phyloP scores from a whole-genome alignment of 2,113 vertebrate genomes.

The Orycteropus afer region DNA sequence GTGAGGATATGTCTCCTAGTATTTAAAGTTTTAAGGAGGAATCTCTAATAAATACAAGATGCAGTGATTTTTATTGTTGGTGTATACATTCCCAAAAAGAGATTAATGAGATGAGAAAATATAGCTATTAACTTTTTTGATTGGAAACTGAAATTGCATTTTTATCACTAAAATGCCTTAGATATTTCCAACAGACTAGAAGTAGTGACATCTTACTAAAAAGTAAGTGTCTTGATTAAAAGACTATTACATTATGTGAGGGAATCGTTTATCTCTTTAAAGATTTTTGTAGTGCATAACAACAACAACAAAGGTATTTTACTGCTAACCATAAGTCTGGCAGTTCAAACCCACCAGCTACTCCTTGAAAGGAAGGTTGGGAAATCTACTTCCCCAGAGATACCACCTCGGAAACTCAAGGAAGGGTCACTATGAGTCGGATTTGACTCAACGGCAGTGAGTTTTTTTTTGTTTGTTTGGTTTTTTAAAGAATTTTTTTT shows the following conservation, averaged over 20 bases:
- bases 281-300: too few species aligned
- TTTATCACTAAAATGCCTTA: not conserved
- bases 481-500: constrained; percentile 49
- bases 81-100: constrained; percentile 28
- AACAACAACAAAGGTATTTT: too few species aligned
- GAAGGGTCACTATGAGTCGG: too few species aligned
- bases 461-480: too few species aligned
- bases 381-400: too few species aligned
- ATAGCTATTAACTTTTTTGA: constrained; percentile 43
- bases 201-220: constrained; percentile 4
- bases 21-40: constrained; percentile 3
- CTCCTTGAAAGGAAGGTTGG: too few species aligned
- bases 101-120: constrained; percentile 1
- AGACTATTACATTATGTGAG: not conserved
- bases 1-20: not conserved
- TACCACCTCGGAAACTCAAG: too few species aligned
- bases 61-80: constrained; percentile 22
- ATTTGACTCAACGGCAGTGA: too few species aligned
- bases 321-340: too few species aligned
- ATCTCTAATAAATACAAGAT: not conserved
- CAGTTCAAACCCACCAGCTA: too few species aligned
- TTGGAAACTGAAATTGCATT: not conserved
- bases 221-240: constrained; percentile 60
- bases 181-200: constrained; percentile 4
- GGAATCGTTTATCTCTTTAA: constrained; percentile 49